phyloP scores from a whole-genome alignment of 1,140 invertebrate species.

The Mizuhopecten yessoensis region DNA sequence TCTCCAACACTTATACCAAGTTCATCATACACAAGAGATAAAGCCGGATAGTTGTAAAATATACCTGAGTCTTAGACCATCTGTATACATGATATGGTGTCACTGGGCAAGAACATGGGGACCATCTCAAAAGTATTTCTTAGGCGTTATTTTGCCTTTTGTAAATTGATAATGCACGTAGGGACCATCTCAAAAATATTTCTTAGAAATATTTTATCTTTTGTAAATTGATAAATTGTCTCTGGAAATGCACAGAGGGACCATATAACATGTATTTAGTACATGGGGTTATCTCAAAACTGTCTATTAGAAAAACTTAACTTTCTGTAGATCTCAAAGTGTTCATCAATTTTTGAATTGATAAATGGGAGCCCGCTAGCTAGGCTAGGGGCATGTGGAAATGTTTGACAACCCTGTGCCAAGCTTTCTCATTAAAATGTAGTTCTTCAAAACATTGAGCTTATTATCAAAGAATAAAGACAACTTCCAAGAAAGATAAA shows the following conservation, averaged over 20 bases:
- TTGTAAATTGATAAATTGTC: too few species aligned
- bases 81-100: not conserved
- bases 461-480: not conserved
- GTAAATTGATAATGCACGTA: too few species aligned
- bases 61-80: slow-evolving; percentile 23
- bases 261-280: too few species aligned
- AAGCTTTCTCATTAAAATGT: not conserved
- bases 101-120: not conserved
- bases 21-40: slow-evolving; percentile 8
- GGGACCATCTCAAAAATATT: too few species aligned
- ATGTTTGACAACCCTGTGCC: not conserved
- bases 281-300: too few species aligned
- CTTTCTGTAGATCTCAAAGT: too few species aligned
- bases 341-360: too few species aligned
- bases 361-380: too few species aligned
- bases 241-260: too few species aligned
- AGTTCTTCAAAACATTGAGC: not conserved
- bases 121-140: not conserved
- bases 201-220: too few species aligned
- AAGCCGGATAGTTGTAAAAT: not conserved
- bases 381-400: too few species aligned
- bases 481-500: not conserved
- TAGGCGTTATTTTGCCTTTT: not conserved
- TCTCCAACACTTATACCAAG: slow-evolving; percentile 6
- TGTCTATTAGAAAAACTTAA: too few species aligned